Evolutionary conservation across 2,797 vertebrate species (phyloP), one percentile per base, ranked within the genome.

Genomic region (Coluber constrictor): DNA sequence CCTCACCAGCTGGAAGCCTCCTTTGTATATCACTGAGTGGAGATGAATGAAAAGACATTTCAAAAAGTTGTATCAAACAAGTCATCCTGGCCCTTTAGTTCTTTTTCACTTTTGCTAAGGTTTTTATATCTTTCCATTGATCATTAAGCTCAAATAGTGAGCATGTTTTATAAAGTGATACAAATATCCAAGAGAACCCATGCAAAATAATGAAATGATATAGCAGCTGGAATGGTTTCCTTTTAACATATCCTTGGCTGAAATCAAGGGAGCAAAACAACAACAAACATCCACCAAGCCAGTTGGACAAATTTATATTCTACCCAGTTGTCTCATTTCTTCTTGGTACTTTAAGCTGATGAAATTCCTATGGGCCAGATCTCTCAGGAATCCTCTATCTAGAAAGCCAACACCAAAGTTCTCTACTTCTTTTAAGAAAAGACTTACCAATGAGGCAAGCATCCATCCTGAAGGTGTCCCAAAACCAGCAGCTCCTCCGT

Each of bases 371-470:
- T 90, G 25, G 0, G 0, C 20, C n/a, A 37, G 54, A 25, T 57
- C 54, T 6, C 47, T 88, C 25, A 6, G 0, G 86, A 83, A 5
- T 0, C 0, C 57, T 60, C 32, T 70, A 92, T 83, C 55, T 87
- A 12, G 11, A 54, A 87, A 93, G 74, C 18, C 54, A 91, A 61
- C 15, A 54, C 20, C 47, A 90, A 90, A 90, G 0, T 5, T 54
- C 23, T 70, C 89, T 20, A 13, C 23, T 54, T 60, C 59, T 47
- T 74, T 92, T 74, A 70, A 90, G 13, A 61, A 47, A 79, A 89
- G 51, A 92, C 97, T 97, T 96, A 97, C 97, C 96, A 74, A 93
- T 88, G 57, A 94, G 57, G 92, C 89, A 90, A 20, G 95, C 92
- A 3, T 97, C 96, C 97, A 97, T 97, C 93, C 59, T 91, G 94